Base-by-base conservation (phyloP, 2,113 vertebrate genomes). In the Nothocercus nigrocapillus region DNA sequence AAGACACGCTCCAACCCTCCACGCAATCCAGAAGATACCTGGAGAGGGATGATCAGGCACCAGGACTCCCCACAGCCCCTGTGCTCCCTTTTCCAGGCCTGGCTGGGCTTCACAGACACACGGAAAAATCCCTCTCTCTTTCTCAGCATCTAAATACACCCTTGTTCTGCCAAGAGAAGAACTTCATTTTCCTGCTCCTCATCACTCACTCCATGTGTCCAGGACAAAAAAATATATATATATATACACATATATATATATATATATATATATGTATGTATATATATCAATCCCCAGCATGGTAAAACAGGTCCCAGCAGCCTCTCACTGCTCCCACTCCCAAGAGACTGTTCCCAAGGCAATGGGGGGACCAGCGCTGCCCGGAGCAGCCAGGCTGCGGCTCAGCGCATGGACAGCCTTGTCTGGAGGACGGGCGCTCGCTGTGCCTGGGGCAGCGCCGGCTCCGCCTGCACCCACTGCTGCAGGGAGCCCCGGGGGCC, bases 401-500 rank as follows among this genome's bases (percentile, higher is more conserved):
- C 59, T 77, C 8, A 28, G 30, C 9, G 61, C 45, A 47, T 34
- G 47, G 42, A 7, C 88, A 88, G 38, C 20, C 4, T 8, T 12
- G 12, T 11, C 38, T 4, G 1, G n/a, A 68, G 25, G 30, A 56
- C 12, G 30, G 17, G 62, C 10, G 40, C 25, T 82, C 66, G 9
- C 36, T 28, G 25, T 25, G 51, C 51, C 25, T 2, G 18, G 14
- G 32, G 36, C 40, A 49, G 24, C 13, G 19, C 17, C 5, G 42
- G 36, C 34, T 5, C 6, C 7, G 19, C 3, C 7, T n/a, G 16
- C 8, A 13, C 13, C 30, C n/a, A 27, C 70, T 69, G 63, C 49
- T 14, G 15, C 0, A 3, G 45, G 40, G 0, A 1, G 34, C 69
- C 76, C n/a, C 27, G 15, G 44, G 4, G 36, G 53, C 18, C 24